These are phyloP conservation scores for Netelia melanura DNA, from an alignment of 2,888 invertebrate species.

Conservation along the genomic window DNA sequence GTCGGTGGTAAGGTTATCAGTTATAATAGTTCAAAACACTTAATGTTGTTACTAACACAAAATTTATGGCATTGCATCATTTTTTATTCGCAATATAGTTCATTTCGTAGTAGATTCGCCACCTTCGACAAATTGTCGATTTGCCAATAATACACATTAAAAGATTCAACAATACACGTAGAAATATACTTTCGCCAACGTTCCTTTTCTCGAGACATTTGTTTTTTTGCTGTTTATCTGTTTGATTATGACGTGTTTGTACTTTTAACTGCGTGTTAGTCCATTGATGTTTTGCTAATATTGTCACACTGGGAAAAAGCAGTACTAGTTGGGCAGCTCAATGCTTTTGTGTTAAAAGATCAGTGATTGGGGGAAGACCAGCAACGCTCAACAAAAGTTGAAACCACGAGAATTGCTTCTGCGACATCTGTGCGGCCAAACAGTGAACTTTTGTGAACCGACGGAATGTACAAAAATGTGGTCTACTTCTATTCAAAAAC, in stretches of 20 bases:
- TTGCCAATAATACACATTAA: conserved; percentile 1
- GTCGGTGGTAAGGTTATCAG: not conserved
- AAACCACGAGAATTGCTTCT: too few species aligned
- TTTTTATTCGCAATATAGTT: conserved; percentile 40
- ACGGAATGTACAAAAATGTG: too few species aligned
- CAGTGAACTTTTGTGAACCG: too few species aligned
- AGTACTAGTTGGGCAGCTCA: not conserved
- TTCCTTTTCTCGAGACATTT: conserved; percentile 50
- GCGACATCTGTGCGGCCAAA: too few species aligned
- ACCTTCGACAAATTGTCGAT: not conserved
- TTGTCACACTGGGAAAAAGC: not conserved
- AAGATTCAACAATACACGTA: not conserved
- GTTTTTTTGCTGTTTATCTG: conserved; percentile 27
- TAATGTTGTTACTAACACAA: conserved; percentile 7
- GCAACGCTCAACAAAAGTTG: too few species aligned
- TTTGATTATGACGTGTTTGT: not conserved
- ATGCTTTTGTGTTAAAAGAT: not conserved
- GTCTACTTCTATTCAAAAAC: too few species aligned
- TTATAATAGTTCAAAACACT: not conserved
- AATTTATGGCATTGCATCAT: conserved; percentile 61
- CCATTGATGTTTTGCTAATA: not conserved
- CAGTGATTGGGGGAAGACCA: too few species aligned
- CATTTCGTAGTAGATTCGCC: not conserved
- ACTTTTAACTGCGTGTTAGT: not conserved
- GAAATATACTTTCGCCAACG: not conserved